A percentile compares a stretch with the other conserved stretches of the same genome.
Evolutionary conservation across 2,113 vertebrate genomes (phyloP).

Genomic region (Baryphthengus martii): DNA sequence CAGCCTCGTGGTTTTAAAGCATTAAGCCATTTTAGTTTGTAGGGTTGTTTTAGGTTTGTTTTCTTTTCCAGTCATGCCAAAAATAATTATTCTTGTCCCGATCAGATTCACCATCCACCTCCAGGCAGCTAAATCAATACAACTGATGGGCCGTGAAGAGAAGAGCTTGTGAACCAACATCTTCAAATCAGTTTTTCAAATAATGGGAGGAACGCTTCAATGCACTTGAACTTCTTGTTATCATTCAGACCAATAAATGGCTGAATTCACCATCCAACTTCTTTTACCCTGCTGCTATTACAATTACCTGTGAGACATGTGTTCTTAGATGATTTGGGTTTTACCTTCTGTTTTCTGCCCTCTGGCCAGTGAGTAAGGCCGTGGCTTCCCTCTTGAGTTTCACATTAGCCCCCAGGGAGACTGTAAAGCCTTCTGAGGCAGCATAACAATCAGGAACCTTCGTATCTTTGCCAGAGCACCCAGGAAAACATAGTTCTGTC

Average conservation of each 20-base stretch:
- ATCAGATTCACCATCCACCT: neutral
- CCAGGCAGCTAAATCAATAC: neutral
- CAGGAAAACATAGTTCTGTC: neutral
- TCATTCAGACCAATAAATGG: neutral
- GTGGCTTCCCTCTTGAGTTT: neutral
- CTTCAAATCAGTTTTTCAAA: neutral
- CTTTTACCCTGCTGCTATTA: neutral
- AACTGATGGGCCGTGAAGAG: neutral
- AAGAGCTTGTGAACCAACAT: neutral
- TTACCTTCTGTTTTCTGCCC: neutral
- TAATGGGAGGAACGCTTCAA: neutral
- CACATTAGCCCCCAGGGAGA: neutral
- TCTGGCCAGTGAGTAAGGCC: neutral
- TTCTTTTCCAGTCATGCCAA: neutral
- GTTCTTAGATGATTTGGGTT: neutral
- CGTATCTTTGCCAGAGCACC: neutral
- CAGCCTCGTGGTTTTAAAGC: neutral
- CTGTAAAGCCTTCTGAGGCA: neutral
- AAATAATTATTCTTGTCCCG: neutral
- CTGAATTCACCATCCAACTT: neutral
- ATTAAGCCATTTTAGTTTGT: neutral
- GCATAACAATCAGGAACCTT: neutral
- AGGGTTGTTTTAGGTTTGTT: too few relatives aligned
- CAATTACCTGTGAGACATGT: neutral
- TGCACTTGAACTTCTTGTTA: neutral